Evolutionary conservation across 1,140 invertebrate species (phyloP).

Genomic region (Hyphantria cunea): DNA sequence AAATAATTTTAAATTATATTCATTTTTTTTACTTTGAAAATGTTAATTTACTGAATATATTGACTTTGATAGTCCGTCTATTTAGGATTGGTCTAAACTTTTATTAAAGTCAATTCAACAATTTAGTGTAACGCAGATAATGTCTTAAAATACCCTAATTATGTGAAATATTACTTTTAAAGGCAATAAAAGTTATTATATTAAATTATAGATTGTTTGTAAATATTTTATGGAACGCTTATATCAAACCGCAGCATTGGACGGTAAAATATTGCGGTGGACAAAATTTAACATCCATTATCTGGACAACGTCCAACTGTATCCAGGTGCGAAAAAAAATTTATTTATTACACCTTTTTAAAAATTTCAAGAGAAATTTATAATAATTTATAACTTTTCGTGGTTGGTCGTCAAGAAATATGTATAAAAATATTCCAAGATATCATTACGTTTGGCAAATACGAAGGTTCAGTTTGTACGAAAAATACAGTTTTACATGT

Average conservation of each 20-base stretch:
- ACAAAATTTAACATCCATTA: conserved; percentile 13
- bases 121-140: too few species aligned
- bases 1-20: too few species aligned
- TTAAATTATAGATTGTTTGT: conserved; percentile 12
- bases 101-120: too few species aligned
- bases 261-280: conserved; percentile 11
- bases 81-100: too few species aligned
- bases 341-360: conserved; percentile 53
- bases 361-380: conserved; percentile 35
- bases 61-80: too few species aligned
- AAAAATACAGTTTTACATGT: not conserved
- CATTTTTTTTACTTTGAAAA: too few species aligned
- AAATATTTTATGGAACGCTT: conserved; percentile 7
- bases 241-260: conserved; percentile 24
- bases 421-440: not conserved
- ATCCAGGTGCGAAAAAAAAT: conserved; percentile 56
- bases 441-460: conserved; percentile 11
- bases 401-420: conserved; percentile 6
- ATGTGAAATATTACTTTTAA: too few species aligned
- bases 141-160: too few species aligned
- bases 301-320: conserved; percentile 49
- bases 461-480: conserved; percentile 13
- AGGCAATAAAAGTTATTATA: conserved; percentile 27
- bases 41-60: too few species aligned
- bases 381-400: conserved; percentile 30